These are phyloP conservation scores for Agrochola lychnidis DNA, from an alignment of 2,888 invertebrate species.

Conservation along the genomic window DNA sequence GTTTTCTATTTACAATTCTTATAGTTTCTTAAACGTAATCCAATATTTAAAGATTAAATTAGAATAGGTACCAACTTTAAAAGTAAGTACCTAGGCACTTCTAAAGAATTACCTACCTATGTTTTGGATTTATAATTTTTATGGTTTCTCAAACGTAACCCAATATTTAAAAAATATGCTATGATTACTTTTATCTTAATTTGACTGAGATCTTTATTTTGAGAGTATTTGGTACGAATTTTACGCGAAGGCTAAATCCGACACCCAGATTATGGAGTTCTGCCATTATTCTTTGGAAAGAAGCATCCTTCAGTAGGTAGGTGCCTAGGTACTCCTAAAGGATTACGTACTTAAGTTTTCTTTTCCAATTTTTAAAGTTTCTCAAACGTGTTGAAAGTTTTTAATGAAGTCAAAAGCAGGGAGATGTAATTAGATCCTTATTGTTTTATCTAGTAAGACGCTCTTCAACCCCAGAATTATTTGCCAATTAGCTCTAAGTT, in stretches of 20 bases:
- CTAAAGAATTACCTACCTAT: background rate
- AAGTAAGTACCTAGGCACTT: background rate
- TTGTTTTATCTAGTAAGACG: slow-evolving; percentile 7
- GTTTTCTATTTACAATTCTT: no score
- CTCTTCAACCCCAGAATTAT: slow-evolving; percentile 14
- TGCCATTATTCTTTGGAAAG: background rate
- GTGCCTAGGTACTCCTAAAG: background rate
- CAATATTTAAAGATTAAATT: no score
- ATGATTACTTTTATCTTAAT: background rate
- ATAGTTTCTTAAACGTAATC: background rate
- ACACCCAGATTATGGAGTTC: background rate
- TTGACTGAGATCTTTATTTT: background rate
- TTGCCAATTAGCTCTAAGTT: slow-evolving; percentile 11
- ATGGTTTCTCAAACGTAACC: background rate
- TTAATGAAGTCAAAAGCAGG: slow-evolving; percentile 6
- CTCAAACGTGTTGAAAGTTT: slow-evolving; percentile 9
- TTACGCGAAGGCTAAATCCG: background rate
- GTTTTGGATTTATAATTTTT: no score
- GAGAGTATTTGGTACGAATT: no score
- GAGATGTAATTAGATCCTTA: slow-evolving; percentile 4
- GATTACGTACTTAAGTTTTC: background rate
- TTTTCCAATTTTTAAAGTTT: background rate
- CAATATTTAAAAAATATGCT: no score
- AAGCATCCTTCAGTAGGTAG: background rate
- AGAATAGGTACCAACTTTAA: no score